Evolutionary conservation across 2,797 vertebrate species (phyloP).

Genomic region (Smutsia gigantea): DNA sequence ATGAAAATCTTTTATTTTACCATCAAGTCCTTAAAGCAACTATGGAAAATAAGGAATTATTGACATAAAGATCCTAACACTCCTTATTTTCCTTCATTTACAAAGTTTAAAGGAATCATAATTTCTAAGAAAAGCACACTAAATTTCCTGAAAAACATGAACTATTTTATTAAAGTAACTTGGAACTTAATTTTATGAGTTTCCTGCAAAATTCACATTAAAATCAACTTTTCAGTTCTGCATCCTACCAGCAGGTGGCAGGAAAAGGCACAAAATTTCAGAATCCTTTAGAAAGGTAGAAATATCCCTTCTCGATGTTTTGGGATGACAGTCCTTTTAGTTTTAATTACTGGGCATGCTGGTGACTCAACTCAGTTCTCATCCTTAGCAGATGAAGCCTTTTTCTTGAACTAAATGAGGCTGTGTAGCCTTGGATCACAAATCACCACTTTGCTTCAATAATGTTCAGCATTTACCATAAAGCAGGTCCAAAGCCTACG

Average conservation of each 20-base stretch:
- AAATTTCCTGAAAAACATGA: not conserved
- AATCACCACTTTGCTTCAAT: not conserved
- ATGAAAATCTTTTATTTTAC: not conserved
- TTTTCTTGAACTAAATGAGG: not conserved
- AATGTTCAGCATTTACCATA: slow-evolving; percentile 42
- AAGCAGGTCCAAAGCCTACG: not conserved
- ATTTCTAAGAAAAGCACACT: not conserved
- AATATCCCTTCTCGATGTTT: not conserved
- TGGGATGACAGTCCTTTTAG: slow-evolving; percentile 11
- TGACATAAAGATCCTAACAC: not conserved
- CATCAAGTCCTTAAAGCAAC: not conserved
- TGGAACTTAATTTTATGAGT: not conserved
- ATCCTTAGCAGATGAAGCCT: not conserved
- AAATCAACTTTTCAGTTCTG: not conserved
- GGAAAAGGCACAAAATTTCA: slow-evolving; percentile 46
- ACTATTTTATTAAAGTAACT: not conserved
- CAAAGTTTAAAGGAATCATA: not conserved
- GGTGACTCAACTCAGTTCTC: not conserved
- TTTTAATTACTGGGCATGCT: not conserved
- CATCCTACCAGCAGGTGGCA: slow-evolving; percentile 76
- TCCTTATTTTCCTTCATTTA: not conserved
- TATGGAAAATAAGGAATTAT: not conserved
- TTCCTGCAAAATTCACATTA: not conserved
- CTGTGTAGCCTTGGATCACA: slow-evolving; percentile 30
- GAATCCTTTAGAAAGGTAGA: not conserved